These are phyloP conservation scores for Volucella inflata DNA, from an alignment of 2,888 invertebrate species.

Conservation along the genomic window DNA sequence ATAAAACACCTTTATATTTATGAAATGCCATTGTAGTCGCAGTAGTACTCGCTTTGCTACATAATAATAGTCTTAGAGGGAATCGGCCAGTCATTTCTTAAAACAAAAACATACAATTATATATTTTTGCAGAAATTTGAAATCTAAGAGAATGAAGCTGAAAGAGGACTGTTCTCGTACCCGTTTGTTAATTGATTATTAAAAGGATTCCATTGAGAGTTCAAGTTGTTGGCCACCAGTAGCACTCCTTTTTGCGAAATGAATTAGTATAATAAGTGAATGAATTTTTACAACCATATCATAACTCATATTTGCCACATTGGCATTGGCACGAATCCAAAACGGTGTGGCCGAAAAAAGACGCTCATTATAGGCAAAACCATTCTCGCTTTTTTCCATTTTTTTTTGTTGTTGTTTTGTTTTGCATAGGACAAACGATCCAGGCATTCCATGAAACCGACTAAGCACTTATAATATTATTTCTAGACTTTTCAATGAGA, in stretches of 20 bases:
- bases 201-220: slow-evolving; percentile 43
- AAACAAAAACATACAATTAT: no score
- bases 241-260: slow-evolving; percentile 47
- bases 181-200: slow-evolving; percentile 17
- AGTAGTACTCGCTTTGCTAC: no score
- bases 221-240: slow-evolving; percentile 26
- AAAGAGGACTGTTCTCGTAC: slow-evolving; percentile 43
- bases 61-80: no score
- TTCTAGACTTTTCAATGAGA: slow-evolving; percentile 46
- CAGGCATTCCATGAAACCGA: slow-evolving; percentile 20
- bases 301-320: neutral
- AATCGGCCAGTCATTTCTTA: no score
- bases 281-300: slow-evolving; percentile 45
- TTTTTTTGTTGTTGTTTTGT: neutral
- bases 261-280: slow-evolving; percentile 43
- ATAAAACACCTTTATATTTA: no score
- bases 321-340: slow-evolving; percentile 50
- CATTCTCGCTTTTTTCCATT: slow-evolving; percentile 3
- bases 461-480: slow-evolving; percentile 50
- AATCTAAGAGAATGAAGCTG: neutral
- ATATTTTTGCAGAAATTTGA: no score
- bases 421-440: slow-evolving; percentile 45
- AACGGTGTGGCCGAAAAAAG: slow-evolving; percentile 8
- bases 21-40: no score
- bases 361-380: slow-evolving; percentile 49